Base-by-base conservation (phyloP, 2,797 vertebrate genomes). In the Cryptoprocta ferox region DNA sequence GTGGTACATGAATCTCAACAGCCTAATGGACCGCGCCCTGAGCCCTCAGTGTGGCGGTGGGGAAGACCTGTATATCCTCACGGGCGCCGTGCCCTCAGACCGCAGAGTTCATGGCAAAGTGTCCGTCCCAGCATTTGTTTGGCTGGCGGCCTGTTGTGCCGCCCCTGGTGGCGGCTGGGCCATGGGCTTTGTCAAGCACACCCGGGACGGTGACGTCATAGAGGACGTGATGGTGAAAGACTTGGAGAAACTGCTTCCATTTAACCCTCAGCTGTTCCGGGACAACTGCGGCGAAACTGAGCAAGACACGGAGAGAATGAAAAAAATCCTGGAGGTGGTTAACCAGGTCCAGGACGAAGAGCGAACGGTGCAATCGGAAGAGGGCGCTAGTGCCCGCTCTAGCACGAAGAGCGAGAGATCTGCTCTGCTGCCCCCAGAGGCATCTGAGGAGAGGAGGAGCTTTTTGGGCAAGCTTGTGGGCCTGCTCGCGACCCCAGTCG, bases 61-160 rank as follows among this genome's bases (percentile, higher is more conserved):
- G 61, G 98, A 98, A 10, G 95, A 97, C 37, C 98, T 99, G 0
- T 99, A 98, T 35, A 95, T 99, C 63, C 26, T 99, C n/a, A 92
- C 98, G 0, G 99, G 99, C 0, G 98, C 99, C 0, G 45, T 99
- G 94, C 99, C 99, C 82, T 99, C 99, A 0, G 95, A 61, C 2
- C 37, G 83, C 84, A 97, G 0, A 79, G 80, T 98, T 3, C 98
- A 98, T 32, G 98, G 96, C 98, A 99, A 95, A 84, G 97, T 99
- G 71, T 59, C 98, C 0, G 26, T 99, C 59, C 99, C 99, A 6
- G 98, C 98, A 61, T 97, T 75, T 10, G 97, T 99, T 9, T 99
- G 99, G 99, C 97, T 99, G 84, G 99, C 99, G 3, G 99, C 99
- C 63, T 99, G 98, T 39, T 99, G 99, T 21, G 98, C 98, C 13